phyloP scores from a whole-genome alignment of 2,888 invertebrate species.

The Lasioglossum villosulum region DNA sequence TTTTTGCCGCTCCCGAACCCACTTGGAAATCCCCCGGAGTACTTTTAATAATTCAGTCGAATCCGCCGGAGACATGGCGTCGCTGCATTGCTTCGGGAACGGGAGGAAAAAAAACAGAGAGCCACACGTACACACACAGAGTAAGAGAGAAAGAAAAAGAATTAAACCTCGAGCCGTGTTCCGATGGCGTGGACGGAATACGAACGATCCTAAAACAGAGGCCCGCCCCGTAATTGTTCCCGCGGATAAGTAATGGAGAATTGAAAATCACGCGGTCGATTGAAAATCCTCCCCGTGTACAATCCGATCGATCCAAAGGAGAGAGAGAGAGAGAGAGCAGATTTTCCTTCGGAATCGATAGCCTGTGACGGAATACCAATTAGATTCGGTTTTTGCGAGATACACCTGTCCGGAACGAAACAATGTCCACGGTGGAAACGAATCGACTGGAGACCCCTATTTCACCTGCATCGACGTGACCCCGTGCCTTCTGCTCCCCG shows the following conservation, averaged over 20 bases:
- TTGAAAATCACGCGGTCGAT: conserved; percentile 48
- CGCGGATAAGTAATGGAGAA: conserved; percentile 43
- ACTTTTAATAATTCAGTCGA: conserved; percentile 72
- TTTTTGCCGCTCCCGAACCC: conserved; percentile 53
- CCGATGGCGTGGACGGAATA: conserved; percentile 60
- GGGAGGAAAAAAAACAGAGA: neutral
- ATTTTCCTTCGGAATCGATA: conserved; percentile 11
- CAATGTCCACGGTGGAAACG: conserved; percentile 5
- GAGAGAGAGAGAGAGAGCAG: neutral
- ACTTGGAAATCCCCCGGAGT: conserved; percentile 66
- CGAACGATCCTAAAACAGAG: conserved; percentile 54
- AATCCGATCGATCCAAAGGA: conserved; percentile 20
- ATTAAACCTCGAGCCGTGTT: conserved; percentile 51
- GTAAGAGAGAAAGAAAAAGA: conserved; percentile 25
- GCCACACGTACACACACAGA: neutral
- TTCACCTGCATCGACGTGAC: neutral
- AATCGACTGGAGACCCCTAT: neutral
- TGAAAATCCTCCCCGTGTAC: conserved; percentile 14
- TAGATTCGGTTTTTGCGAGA: neutral
- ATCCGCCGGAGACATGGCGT: conserved; percentile 51
- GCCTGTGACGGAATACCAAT: conserved; percentile 4
- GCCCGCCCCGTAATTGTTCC: conserved; percentile 52
- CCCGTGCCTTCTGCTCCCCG: neutral
- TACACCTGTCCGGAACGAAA: neutral
- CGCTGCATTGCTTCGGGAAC: conserved; percentile 26